Evolutionary conservation across 2,113 vertebrate species (phyloP), one percentile per base, ranked within the genome.

Genomic region (Gobiocypris rarus): DNA sequence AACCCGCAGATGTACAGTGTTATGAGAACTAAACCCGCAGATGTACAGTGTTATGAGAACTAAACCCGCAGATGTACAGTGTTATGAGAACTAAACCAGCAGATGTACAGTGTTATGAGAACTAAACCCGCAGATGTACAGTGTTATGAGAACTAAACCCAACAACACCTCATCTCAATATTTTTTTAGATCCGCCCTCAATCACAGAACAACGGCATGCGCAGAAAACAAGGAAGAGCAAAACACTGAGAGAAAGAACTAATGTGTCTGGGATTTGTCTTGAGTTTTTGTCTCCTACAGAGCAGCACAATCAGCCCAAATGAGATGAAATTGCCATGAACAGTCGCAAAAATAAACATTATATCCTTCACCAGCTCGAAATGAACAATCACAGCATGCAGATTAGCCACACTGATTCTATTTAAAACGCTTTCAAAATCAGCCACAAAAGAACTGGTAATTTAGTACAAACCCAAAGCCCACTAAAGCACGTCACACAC

Each of bases 201-300:
- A 26, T 48, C 70, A 38, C 14, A 28, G 38, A 74, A 56, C 38
- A 86, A 28, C 3, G 38, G 26, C 31, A 80, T 9, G n/a, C 41
- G 9, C 10, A 52, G 41, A 73, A 14, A 65, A 22, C 43, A 75
- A 4, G 3, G 43, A 24, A 26, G 50, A 9, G 14, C 24, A 50
- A 73, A 22, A 52, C 28, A n/a, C 4, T 0, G 24, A 65, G 31
- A 14, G 28, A 76, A 63, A 67, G 22, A 81, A 84, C 67, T 74
- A 75, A 48, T 83, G 83, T 61, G 74, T 59, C 70, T 86, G 71
- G 73, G 63, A 38, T 65, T 52, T 38, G 45, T 81, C 71, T 54
- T 1, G 4, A 14, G 19, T 31, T 75, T 75, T 10, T 22, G 3
- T 45, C 14, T 45, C 34, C 38, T 26, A 19, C 24, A 52, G 56